phyloP scores from a whole-genome alignment of 2,888 invertebrate genomes.

The Tenthredo livida region DNA sequence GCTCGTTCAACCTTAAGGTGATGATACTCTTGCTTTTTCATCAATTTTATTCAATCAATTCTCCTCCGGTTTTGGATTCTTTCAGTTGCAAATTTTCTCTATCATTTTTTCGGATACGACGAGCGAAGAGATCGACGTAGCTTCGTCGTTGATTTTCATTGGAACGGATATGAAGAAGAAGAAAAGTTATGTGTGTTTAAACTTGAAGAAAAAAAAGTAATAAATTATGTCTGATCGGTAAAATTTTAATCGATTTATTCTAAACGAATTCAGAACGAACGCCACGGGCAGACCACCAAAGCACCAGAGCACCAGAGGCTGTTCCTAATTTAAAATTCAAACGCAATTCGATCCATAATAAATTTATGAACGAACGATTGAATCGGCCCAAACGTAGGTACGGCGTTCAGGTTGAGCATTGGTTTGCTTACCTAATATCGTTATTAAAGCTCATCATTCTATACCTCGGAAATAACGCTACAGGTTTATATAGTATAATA shows the following conservation, averaged over 20 bases:
- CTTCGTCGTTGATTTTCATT: too few relatives aligned
- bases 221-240: neutral
- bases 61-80: too few relatives aligned
- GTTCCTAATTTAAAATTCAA: slow-evolving; percentile 39
- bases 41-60: too few relatives aligned
- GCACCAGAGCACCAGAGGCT: neutral
- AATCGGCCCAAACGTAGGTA: neutral
- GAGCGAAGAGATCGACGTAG: too few relatives aligned
- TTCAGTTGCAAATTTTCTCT: too few relatives aligned
- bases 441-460: neutral
- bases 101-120: too few relatives aligned
- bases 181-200: too few relatives aligned
- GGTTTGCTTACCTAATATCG: slow-evolving; percentile 28
- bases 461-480: neutral
- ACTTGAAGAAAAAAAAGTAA: neutral
- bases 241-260: slow-evolving; percentile 40
- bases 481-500: neutral
- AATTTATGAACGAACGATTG: slow-evolving; percentile 41
- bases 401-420: neutral
- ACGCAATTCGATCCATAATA: slow-evolving; percentile 23
- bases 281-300: neutral
- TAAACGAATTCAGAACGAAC: slow-evolving; percentile 21
- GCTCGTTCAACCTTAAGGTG: too few relatives aligned
- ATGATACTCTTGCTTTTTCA: too few relatives aligned
- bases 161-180: too few relatives aligned